These are phyloP conservation scores for Diplodus sargus DNA, from an alignment of 2,797 vertebrate genomes.

Conservation along the genomic window DNA sequence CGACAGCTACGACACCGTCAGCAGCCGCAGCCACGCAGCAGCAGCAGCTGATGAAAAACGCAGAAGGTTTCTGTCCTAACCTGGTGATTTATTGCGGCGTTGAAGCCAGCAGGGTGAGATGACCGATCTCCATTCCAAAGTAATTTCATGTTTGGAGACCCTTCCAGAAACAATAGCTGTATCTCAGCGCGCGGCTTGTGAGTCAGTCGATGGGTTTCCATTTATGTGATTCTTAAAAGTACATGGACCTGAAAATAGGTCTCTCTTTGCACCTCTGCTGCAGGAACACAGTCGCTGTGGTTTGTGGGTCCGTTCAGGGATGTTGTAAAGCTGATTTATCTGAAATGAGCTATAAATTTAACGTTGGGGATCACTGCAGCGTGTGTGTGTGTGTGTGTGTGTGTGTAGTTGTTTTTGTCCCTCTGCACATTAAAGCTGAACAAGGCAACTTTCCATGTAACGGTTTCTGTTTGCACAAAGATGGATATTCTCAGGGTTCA, in stretches of 20 bases:
- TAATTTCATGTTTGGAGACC: background rate
- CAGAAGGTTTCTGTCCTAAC: background rate
- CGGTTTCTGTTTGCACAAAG: background rate
- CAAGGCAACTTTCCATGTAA: no score
- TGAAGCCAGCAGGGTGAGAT: background rate
- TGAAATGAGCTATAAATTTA: background rate
- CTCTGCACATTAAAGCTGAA: no score
- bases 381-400: no score
- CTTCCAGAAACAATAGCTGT: background rate
- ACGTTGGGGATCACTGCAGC: background rate
- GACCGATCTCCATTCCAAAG: background rate
- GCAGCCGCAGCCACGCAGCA: background rate
- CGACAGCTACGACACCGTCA: background rate
- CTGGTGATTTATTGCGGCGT: slow-evolving; percentile 12
- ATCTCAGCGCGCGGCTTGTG: background rate
- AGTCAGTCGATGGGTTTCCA: background rate
- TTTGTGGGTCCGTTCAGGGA: no score
- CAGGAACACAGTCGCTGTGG: no score
- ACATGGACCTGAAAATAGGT: background rate
- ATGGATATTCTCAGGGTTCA: background rate
- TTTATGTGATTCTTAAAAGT: background rate
- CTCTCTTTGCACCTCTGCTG: no score
- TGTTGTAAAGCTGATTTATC: background rate
- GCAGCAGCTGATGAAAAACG: slow-evolving; percentile 1
- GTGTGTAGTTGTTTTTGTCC: no score